Evolutionary conservation across 30 jellyfish, hydroid and myxozoan genomes (phyloP).

Genomic region (Hydra vulgaris): DNA sequence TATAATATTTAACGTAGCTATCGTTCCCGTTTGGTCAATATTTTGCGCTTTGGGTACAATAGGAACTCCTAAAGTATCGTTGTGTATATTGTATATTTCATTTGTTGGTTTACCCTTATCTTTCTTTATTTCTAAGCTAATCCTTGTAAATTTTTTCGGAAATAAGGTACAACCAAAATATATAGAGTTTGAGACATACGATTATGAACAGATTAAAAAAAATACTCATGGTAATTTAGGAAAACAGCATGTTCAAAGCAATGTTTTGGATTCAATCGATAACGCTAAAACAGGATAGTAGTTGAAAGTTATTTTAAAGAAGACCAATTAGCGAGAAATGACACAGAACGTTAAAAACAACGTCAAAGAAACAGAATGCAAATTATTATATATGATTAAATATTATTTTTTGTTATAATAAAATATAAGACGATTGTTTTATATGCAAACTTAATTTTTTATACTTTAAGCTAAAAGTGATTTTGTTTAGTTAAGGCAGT

Average conservation of each 20-base stretch:
- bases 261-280: not conserved
- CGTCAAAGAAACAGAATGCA: too few species aligned
- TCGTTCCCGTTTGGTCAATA: conserved; percentile 29
- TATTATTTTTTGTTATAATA: too few species aligned
- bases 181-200: not conserved
- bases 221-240: not conserved
- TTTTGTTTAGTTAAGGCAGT: too few species aligned
- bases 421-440: too few species aligned
- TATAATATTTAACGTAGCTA: conserved; percentile 1
- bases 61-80: conserved; percentile 4
- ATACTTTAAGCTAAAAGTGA: too few species aligned
- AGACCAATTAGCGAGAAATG: too few species aligned
- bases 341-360: too few species aligned
- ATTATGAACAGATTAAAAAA: not conserved
- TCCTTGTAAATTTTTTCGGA: conserved; percentile 8
- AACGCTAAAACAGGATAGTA: too few species aligned
- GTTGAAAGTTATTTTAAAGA: too few species aligned
- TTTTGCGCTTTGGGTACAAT: conserved; percentile 13
- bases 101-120: not conserved
- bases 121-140: conserved; percentile 6
- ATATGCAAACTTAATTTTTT: too few species aligned
- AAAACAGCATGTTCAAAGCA: not conserved
- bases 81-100: not conserved
- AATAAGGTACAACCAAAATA: not conserved
- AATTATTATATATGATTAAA: too few species aligned